Conservation (phyloP, 2,888 invertebrate species). For the Drosophila tanythrix region DNA sequence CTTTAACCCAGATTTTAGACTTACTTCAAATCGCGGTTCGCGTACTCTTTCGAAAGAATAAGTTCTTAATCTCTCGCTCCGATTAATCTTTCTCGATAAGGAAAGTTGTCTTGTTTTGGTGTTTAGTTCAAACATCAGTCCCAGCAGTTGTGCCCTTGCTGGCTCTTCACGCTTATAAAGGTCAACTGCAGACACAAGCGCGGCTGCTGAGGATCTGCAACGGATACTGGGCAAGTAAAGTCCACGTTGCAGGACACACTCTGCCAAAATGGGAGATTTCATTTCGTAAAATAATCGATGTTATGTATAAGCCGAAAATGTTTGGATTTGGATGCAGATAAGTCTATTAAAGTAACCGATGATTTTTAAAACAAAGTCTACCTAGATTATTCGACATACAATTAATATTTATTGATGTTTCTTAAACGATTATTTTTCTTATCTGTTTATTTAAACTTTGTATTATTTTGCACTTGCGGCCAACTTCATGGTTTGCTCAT, state of each 20-base stretch:
- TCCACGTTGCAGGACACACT: not conserved
- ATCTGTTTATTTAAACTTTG: not conserved
- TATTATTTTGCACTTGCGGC: not conserved
- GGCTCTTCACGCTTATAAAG: too few species aligned
- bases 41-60: too few species aligned
- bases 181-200: too few species aligned
- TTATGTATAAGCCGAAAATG: not conserved
- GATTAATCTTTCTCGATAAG: too few species aligned
- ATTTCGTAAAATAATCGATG: not conserved
- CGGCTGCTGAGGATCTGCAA: not conserved
- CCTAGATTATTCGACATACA: not conserved
- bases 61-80: too few species aligned
- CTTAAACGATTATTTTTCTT: not conserved
- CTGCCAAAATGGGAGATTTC: not conserved
- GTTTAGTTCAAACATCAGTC: too few species aligned
- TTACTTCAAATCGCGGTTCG: not conserved
- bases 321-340: not conserved
- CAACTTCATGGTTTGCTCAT: not conserved
- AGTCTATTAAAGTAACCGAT: not conserved
- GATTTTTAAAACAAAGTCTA: not conserved
- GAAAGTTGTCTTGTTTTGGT: too few species aligned
- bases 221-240: not conserved
- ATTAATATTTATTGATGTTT: not conserved
- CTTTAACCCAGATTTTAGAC: not conserved
- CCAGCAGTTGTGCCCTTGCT: too few species aligned